Conservation (phyloP, 2,113 vertebrate genomes). For the Pan troglodytes region DNA sequence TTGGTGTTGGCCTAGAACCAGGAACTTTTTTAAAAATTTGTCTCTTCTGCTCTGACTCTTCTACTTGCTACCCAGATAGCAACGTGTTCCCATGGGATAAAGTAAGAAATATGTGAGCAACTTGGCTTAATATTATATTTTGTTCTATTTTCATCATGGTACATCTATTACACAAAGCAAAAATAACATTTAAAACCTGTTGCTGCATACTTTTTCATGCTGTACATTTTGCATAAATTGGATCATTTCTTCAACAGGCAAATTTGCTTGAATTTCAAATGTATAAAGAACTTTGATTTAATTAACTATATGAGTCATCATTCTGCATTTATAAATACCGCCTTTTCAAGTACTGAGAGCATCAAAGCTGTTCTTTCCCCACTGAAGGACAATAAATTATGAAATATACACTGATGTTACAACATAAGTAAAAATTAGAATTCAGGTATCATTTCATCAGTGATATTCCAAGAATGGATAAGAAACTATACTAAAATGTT, state of each 20-base stretch:
- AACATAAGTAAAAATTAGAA: not conserved
- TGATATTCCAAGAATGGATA: not conserved
- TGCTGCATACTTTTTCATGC: not conserved
- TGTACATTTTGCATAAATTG: not conserved
- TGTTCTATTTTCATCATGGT: not conserved
- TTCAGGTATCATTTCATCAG: not conserved
- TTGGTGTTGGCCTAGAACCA: not conserved
- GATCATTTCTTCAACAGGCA: conserved; percentile 1
- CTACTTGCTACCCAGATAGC: not conserved
- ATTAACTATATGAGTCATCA: conserved; percentile 14
- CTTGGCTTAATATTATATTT: not conserved
- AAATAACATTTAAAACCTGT: conserved; percentile 7
- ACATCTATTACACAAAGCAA: not conserved
- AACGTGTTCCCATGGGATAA: conserved; percentile 11
- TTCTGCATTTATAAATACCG: not conserved
- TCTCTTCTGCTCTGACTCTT: not conserved
- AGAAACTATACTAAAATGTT: not conserved
- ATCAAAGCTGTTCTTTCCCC: not conserved
- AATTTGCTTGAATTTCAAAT: not conserved
- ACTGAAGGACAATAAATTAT: not conserved
- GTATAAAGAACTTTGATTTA: conserved; percentile 24
- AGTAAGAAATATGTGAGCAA: not conserved
- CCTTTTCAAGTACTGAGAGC: not conserved
- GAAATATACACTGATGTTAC: not conserved
- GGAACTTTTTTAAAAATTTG: not conserved